Conservation (phyloP, 2,113 vertebrate species). For the human (Homo sapiens) region GRCh38 chr2:205306001-205306500, state of each 20-base stretch:
- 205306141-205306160: neutral
- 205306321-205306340: constrained; percentile 5
- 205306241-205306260: neutral
- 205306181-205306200: neutral
- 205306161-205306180: neutral
- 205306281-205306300: neutral
- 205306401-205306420: constrained; percentile 8
- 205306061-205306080: neutral
- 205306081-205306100: neutral
- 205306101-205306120: neutral
- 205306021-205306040: neutral
- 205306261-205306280: neutral
- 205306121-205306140: neutral
- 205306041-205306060: neutral
- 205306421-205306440: neutral
- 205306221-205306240: neutral
- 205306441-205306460: constrained; percentile 4
- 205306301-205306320: neutral
- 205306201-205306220: neutral
- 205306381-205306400: neutral
- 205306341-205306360: neutral
- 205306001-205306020: neutral
- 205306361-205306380: constrained; percentile 19
- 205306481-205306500: neutral
- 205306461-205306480: neutral